Conservation (phyloP, 2,797 vertebrate genomes). For the Psittacula derbiana region DNA sequence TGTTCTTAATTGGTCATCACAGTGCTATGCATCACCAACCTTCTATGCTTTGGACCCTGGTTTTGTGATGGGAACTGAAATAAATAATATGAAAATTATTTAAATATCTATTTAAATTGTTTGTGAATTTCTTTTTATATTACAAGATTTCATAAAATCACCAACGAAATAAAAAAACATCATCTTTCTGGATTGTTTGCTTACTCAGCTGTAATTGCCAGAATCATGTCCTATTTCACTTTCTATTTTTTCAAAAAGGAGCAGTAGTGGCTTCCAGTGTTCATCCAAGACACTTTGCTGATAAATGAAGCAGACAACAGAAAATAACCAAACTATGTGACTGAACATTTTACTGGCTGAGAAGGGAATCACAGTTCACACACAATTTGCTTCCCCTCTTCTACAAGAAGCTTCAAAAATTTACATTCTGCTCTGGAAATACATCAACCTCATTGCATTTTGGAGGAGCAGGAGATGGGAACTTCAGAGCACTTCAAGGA, state of each 20-base stretch:
- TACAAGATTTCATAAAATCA: neutral
- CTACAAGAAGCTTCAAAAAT: neutral
- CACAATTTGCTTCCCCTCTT: neutral
- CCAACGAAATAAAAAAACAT: neutral
- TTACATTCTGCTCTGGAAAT: neutral
- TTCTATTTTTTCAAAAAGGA: neutral
- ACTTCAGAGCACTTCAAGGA: neutral
- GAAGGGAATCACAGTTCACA: neutral
- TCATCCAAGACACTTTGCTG: neutral
- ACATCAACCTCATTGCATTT: rapidly evolving
- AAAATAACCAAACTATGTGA: rapidly evolving
- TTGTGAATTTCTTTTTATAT: neutral
- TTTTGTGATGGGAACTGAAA: neutral
- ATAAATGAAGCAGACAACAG: neutral
- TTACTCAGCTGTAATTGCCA: neutral
- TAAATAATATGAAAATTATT: neutral
- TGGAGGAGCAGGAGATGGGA: rapidly evolving
- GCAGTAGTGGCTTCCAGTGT: neutral
- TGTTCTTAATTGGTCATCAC: neutral
- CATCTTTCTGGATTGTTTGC: neutral
- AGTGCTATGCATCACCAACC: neutral
- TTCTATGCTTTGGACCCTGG: neutral
- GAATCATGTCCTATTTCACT: neutral
- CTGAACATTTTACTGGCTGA: neutral
- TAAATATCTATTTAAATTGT: neutral